Evolutionary conservation across 2,797 vertebrate species (phyloP).

Genomic region (Neoniphon sammara): DNA sequence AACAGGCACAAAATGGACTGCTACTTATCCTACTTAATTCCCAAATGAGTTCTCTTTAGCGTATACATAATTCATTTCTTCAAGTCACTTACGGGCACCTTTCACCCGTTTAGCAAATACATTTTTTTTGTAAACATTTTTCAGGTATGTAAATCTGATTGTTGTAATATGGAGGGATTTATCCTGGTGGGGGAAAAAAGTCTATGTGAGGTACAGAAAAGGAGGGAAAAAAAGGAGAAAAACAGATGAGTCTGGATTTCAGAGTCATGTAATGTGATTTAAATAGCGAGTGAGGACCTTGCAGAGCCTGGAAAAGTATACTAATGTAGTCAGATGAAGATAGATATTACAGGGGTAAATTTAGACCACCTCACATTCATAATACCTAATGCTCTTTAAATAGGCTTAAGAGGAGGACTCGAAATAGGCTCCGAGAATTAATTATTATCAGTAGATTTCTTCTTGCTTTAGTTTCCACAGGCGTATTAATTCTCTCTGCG

Average conservation of each 20-base stretch:
- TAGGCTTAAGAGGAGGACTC: constrained; percentile 84
- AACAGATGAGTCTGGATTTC: constrained; percentile 49
- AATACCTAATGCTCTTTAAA: constrained; percentile 86
- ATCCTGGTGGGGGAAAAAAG: constrained; percentile 12
- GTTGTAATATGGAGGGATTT: constrained; percentile 41
- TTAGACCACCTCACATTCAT: constrained; percentile 87
- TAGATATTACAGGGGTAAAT: constrained; percentile 83
- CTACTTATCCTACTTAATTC: constrained; percentile 74
- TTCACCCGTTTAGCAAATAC: constrained; percentile 67
- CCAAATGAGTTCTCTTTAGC: constrained; percentile 73
- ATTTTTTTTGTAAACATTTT: constrained; percentile 39
- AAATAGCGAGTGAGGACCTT: constrained; percentile 71
- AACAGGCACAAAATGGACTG: constrained; percentile 74
- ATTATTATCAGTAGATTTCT: constrained; percentile 76
- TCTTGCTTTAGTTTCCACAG: constrained; percentile 79
- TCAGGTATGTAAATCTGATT: constrained; percentile 55
- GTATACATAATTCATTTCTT: constrained; percentile 74
- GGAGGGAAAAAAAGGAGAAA: constrained; percentile 6
- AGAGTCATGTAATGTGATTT: constrained; percentile 69
- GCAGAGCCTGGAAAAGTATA: constrained; percentile 76
- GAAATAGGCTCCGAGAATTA: constrained; percentile 83
- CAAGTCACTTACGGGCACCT: constrained; percentile 47
- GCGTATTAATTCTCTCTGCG: constrained; percentile 76
- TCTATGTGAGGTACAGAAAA: constrained; percentile 14
- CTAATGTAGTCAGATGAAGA: constrained; percentile 81